A percentile compares a stretch with the other conserved stretches of the same genome.
Conservation (phyloP, 2,113 vertebrate species). For the Sardina pilchardus region DNA sequence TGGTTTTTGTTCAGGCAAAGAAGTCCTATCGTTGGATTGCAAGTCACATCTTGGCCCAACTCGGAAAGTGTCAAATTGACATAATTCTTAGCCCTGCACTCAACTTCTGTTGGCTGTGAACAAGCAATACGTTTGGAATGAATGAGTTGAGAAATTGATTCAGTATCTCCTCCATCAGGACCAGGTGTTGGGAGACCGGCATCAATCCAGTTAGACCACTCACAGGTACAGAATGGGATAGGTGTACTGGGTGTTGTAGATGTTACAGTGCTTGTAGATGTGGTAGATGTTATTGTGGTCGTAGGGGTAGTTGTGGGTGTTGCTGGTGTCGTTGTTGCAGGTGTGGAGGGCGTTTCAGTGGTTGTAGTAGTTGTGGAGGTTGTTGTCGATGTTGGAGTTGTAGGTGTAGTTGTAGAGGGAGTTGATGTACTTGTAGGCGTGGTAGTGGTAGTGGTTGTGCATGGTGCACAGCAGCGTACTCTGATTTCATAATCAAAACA, state of each 20-base stretch:
- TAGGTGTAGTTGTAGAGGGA: neutral
- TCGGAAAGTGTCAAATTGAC: neutral
- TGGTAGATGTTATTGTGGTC: neutral
- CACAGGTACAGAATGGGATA: neutral
- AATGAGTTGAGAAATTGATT: slow-evolving; percentile 31
- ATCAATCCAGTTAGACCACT: slow-evolving; percentile 42
- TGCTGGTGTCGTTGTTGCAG: slow-evolving; percentile 8
- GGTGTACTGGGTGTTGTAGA: slow-evolving; percentile 47
- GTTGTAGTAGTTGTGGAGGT: neutral
- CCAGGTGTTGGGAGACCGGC: slow-evolving; percentile 29
- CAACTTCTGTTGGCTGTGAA: slow-evolving; percentile 10
- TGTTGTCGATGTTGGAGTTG: neutral
- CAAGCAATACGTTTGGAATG: slow-evolving; percentile 29
- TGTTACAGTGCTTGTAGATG: no score
- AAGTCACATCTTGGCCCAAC: slow-evolving; percentile 54
- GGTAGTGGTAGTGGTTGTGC: neutral
- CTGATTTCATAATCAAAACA: slow-evolving; percentile 63
- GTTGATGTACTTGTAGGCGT: neutral
- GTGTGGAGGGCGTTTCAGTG: neutral
- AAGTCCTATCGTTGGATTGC: slow-evolving; percentile 44
- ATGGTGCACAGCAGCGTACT: slow-evolving; percentile 50
- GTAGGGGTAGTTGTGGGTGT: neutral
- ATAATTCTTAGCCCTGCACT: slow-evolving; percentile 50
- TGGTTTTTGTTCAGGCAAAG: slow-evolving; percentile 64
- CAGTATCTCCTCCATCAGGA: slow-evolving; percentile 39